A percentile compares a stretch with the other conserved stretches of the same genome.
Evolutionary conservation across 1,140 invertebrate genomes (phyloP).

Genomic region (Chironomus striatipennis): DNA sequence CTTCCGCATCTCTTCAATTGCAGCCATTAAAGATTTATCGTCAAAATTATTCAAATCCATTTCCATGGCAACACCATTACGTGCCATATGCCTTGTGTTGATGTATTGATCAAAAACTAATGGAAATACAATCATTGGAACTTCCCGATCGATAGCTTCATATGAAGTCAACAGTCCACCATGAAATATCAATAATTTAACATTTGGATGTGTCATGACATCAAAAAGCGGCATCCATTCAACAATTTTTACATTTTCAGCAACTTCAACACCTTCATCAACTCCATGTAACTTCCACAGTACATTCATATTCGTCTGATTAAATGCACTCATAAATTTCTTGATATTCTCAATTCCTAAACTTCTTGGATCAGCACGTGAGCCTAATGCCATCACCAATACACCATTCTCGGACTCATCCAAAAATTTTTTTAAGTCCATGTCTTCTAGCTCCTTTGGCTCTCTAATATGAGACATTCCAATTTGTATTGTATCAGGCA

Average conservation of each 20-base stretch:
- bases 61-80: constrained; percentile 32
- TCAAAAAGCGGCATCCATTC: background rate
- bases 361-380: constrained; percentile 28
- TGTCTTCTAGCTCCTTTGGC: constrained; percentile 31
- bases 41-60: constrained; percentile 39
- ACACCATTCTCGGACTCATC: constrained; percentile 34
- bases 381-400: constrained; percentile 39
- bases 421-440: constrained; percentile 34
- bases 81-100: constrained; percentile 34
- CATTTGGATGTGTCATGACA: constrained; percentile 37
- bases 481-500: constrained; percentile 48
- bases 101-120: constrained; percentile 30
- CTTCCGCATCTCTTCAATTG: constrained; percentile 36
- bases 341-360: constrained; percentile 26
- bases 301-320: constrained; percentile 44
- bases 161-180: constrained; percentile 45
- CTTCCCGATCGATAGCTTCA: constrained; percentile 34
- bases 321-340: constrained; percentile 36
- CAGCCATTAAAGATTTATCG: constrained; percentile 31
- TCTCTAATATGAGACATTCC: constrained; percentile 48
- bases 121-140: constrained; percentile 32
- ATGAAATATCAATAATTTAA: constrained; percentile 46
- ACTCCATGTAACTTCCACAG: constrained; percentile 52
- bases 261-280: constrained; percentile 27
- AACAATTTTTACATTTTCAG: background rate